Percentiles rank a stretch among this genome's conserved stretches.
phyloP scores from a whole-genome alignment of 2,113 vertebrate species.

The Ciconia stormi region DNA sequence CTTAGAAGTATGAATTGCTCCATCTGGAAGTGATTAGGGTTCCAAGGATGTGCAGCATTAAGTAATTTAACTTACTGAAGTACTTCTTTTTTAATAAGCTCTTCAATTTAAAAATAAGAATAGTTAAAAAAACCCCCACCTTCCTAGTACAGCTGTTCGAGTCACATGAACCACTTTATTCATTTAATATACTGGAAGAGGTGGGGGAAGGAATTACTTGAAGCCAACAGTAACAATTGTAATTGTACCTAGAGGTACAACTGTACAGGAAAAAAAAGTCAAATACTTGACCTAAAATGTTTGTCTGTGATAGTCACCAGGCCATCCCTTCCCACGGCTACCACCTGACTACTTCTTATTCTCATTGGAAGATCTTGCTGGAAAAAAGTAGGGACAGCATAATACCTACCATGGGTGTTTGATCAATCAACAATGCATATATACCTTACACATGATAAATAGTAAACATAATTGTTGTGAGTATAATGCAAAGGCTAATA shows the following conservation, averaged over 20 bases:
- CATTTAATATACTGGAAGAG: not conserved
- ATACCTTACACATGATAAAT: not conserved
- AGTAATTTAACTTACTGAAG: constrained; percentile 69
- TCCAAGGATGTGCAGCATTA: constrained; percentile 63
- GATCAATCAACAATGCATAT: not conserved
- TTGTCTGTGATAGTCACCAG: not conserved
- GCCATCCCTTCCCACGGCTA: rapidly evolving
- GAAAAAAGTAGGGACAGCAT: not conserved
- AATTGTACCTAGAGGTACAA: not conserved
- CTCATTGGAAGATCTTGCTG: not conserved
- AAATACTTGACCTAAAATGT: not conserved
- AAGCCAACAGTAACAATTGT: not conserved
- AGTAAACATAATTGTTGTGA: not conserved
- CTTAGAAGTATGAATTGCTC: constrained; percentile 69
- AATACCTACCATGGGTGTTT: not conserved
- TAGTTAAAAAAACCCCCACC: not conserved
- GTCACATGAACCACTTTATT: constrained; percentile 41
- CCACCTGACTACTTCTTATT: not conserved
- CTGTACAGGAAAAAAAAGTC: not conserved
- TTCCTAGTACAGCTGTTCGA: constrained; percentile 58
- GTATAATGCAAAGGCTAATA: not conserved
- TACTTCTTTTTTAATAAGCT: constrained; percentile 67
- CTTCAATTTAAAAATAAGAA: constrained; percentile 72
- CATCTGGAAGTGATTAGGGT: constrained; percentile 72
- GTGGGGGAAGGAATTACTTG: not conserved